Evolutionary conservation across 2,888 invertebrate genomes (phyloP), one percentile per base, ranked within the genome.

Genomic region (Agriotes lineatus): DNA sequence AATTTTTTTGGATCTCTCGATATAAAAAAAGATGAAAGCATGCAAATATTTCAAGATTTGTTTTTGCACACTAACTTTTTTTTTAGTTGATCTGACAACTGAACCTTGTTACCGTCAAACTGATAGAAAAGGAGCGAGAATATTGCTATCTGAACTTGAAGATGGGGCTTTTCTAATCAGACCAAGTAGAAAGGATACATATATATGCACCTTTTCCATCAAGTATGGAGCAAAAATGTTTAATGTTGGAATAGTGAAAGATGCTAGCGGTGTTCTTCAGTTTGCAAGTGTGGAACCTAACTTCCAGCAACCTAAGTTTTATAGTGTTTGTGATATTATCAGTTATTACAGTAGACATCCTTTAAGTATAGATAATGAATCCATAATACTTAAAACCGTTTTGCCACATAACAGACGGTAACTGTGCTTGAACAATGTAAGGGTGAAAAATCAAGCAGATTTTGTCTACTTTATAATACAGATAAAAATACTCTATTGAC

Each of bases 141-240:
- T 35, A 12, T 12, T 72, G n/a, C 50, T 74, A 9, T 18, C 39
- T 20, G 69, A 69, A 20, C 37, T 64, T 6, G 65, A 65, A 54
- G 62, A 69, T 33, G 74, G 74, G n/a, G 44, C 71, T 16, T 74
- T 71, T 57, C 12, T 72, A 1, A 67, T 71, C n/a, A 50, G 74
- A 22, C 72, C 74, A 22, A 72, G 74, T 19, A 54, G 62, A 61
- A 22, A 71, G 48, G 4, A 30, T 1, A 25, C 61, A 14, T 58
- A 62, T 35, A 37, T 72, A 16, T 74, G 74, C 37, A 71, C 67
- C 39, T 52, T 74, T 22, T 69, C 72, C 10, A 65, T 74, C 16
- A 68, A 63, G 25, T 61, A 66, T 19, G 30, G 45, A 0, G 66
- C 18, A 3, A 68, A 61, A 52, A 71, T 71, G 61, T 72, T 67